Conservation (phyloP, 2,888 invertebrate species). For the Leucoma salicis region DNA sequence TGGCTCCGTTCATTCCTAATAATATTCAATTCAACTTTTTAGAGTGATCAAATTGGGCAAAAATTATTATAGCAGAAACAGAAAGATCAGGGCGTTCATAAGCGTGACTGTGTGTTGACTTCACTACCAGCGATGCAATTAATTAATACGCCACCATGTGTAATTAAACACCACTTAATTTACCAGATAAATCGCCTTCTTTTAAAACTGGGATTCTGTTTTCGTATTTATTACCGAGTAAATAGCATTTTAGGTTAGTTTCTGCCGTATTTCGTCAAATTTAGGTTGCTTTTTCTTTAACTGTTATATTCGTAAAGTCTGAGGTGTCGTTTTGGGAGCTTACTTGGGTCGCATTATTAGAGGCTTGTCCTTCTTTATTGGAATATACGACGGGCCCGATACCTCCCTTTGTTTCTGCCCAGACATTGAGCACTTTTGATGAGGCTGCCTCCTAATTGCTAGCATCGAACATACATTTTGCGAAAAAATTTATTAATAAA, state of each 20-base stretch:
- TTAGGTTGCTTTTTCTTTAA: constrained; percentile 40
- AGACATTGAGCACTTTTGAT: constrained; percentile 12
- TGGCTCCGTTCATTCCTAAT: too few relatives aligned
- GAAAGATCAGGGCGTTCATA: too few relatives aligned
- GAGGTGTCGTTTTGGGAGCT: constrained; percentile 71
- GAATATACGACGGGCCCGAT: constrained; percentile 60
- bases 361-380: constrained; percentile 74
- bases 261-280: constrained; percentile 20
- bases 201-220: constrained; percentile 66
- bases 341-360: constrained; percentile 70
- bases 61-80: too few relatives aligned
- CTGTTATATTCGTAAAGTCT: constrained; percentile 38
- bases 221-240: constrained; percentile 58
- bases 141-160: too few relatives aligned
- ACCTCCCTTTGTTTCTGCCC: constrained; percentile 20
- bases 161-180: constrained; percentile 52
- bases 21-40: too few relatives aligned
- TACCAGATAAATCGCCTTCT: constrained; percentile 53
- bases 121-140: too few relatives aligned
- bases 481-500: too few relatives aligned
- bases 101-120: too few relatives aligned
- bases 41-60: too few relatives aligned
- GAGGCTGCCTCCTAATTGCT: constrained; percentile 7
- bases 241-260: constrained; percentile 12
- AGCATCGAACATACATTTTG: constrained; percentile 5